Evolutionary conservation across 2,113 vertebrate species (phyloP), one percentile per base, ranked within the genome.

Genomic region (Clarias macrocephalus): DNA sequence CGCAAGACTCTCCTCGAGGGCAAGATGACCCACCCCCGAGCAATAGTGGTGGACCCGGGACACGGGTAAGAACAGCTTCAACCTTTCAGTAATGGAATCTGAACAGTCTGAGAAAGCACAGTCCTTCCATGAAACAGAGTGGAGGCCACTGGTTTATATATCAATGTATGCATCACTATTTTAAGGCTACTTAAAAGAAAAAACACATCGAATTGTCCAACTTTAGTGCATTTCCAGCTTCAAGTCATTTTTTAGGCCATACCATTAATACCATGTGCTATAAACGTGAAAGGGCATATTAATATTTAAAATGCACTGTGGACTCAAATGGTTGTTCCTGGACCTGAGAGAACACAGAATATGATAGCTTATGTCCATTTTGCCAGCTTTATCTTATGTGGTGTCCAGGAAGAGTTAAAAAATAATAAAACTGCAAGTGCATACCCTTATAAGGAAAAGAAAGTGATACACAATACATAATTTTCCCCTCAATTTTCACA

Each of bases 1-100:
- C 94, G 97, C 82, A 99, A 99, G 93, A 99, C 96, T 0, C 94
- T 99, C 85, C 97, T 99, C 0, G 97, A 99, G 92, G 98, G 98
- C 66, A 98, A 97, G 92, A 99, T 99, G 98, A 98, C 97, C 0
- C 98, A 99, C 57, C 98, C 98, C 13, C 93, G 98, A 0, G 98
- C 98, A 37, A 98, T 99, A 5, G 98, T 98, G 89, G 97, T 99
- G 89, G 98, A 99, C 86, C 98, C 98, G 0, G 93, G 96, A 89
- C 96, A 99, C 0, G 98, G 98, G 98, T 99, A 89, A 91, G 97
- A 79, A 13, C 2, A 63, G 66, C 2, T 54, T 60, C 37, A 15
- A 8, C 0, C 6, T 8, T 48, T 48, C 42, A 42, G 42, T 42
- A 7, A 42, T 42, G 42, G 6, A 5, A 42, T 48, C 48, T 48